phyloP scores from a whole-genome alignment of 2,888 invertebrate genomes.

The Drosophila kokeensis region DNA sequence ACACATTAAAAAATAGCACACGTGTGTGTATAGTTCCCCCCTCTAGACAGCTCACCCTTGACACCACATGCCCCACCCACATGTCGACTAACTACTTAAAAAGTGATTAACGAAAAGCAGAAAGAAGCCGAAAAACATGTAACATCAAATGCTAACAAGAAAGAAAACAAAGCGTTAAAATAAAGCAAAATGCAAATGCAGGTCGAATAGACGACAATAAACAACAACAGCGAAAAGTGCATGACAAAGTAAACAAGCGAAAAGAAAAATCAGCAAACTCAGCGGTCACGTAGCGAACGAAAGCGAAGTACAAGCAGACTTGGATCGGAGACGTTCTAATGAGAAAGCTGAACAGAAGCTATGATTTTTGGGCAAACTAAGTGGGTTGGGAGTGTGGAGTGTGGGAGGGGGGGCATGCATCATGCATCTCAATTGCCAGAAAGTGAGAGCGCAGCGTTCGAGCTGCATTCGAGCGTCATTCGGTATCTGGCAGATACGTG shows the following conservation, averaged over 20 bases:
- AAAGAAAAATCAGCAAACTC: constrained; percentile 40
- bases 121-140: constrained; percentile 52
- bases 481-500: constrained; percentile 70
- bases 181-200: constrained; percentile 27
- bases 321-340: constrained; percentile 58
- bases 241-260: constrained; percentile 12
- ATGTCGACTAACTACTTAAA: constrained; percentile 31
- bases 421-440: constrained; percentile 60
- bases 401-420: constrained; percentile 6
- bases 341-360: constrained; percentile 66
- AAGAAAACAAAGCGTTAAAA: constrained; percentile 14
- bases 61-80: neutral
- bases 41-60: neutral
- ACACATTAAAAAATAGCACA: constrained; percentile 22
- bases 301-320: constrained; percentile 55
- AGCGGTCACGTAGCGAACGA: constrained; percentile 67
- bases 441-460: constrained; percentile 59
- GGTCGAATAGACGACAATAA: constrained; percentile 6
- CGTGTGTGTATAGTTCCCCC: constrained; percentile 11
- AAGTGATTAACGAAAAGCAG: constrained; percentile 56
- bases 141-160: constrained; percentile 53
- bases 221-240: constrained; percentile 7
- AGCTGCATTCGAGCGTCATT: constrained; percentile 24
- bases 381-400: neutral
- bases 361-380: constrained; percentile 43